Evolutionary conservation across 2,797 vertebrate species (phyloP), one percentile per base, ranked within the genome.

Genomic region (Aldrovandia affinis): DNA sequence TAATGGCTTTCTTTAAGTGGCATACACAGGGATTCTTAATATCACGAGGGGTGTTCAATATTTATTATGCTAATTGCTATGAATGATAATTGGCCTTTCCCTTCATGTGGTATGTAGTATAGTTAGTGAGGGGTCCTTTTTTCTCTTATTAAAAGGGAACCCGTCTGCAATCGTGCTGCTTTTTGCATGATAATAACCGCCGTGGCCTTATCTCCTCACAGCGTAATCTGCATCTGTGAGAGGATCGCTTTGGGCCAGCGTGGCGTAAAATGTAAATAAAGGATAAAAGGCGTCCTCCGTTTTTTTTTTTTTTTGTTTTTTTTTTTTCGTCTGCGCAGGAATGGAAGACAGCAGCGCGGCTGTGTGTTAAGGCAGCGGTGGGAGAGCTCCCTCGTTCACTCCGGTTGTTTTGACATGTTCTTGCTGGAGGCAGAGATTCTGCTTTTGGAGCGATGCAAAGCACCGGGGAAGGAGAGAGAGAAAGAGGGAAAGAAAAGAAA

Each of bases 11-110:
- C 6, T 50, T 50, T 50, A 50, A 6, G 47, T 50, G 6, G 12
- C 47, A 0, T 50, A 50, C 47, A 2, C 47, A 50, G 47, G 47
- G 47, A 50, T 50, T 50, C 47, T 50, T 57, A 15, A 57, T 52
- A 52, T 57, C 10, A 15, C 2, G 50, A 79, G 75, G 39, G 77
- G 44, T 75, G 63, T 63, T 63, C 89, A 92, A 93, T 88, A 89
- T 86, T 89, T 86, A 86, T 86, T 90, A 91, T 91, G 90, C 88
- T 91, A 93, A 94, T 93, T 90, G 63, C 85, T 79, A n/a, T 70
- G 79, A 63, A 73, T 44, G 79, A 75, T 82, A 80, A 86, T 86
- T 61, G 78, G 77, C 68, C 78, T 80, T 83, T 59, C 55, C 55
- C 55, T 57, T 57, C 18, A 20, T 57, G 10, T 57, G 47, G 47